Base-by-base conservation (phyloP, 2,888 invertebrate genomes). In the Agrypnus murinus region DNA sequence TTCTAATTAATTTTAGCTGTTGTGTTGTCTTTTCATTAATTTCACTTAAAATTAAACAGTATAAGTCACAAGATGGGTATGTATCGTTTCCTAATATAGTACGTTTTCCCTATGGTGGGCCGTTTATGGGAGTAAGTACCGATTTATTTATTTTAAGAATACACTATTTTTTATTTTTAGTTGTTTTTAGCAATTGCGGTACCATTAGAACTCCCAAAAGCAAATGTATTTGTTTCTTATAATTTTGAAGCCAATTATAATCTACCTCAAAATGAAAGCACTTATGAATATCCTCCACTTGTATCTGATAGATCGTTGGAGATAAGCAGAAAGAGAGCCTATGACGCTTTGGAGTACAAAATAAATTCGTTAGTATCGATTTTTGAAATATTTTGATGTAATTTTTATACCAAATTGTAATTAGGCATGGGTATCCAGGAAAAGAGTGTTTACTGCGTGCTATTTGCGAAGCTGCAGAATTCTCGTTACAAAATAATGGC, bases 241-340 rank as follows among this genome's bases (percentile, higher is more conserved):
- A 92, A 92, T 84, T 92, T 92, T 80, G 92, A 92, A 79, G 88
- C 91, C 0, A 91, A 90, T 81, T 93, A 91, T 84, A 85, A 84
- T 48, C 81, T 90, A 1, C 89, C 92, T 0, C 87, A 81, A 8
- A 91, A 91, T 77, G 86, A 78, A 8, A 84, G 83, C 57, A 77
- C 81, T 46, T 80, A 79, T 40, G 77, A 69, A 9, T 76, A 73
- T 65, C 75, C 75, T 36, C 77, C 77, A 2, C 70, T 72, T 43
- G 69, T 77, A 34, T 31, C 72, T 5, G 64, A 67, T 14, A 43
- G 71, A 14, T 72, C 73, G n/a, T 50, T 67, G 10, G 59, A 65
- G 12, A 69, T 75, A 8, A 73, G 55, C 15, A 66, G 76, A 40
- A 71, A 71, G 68, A 50, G 55, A 7, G 70, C 67, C n/a, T 76